Evolutionary conservation across 2,888 invertebrate species (phyloP).

Genomic region (Pecten maximus): DNA sequence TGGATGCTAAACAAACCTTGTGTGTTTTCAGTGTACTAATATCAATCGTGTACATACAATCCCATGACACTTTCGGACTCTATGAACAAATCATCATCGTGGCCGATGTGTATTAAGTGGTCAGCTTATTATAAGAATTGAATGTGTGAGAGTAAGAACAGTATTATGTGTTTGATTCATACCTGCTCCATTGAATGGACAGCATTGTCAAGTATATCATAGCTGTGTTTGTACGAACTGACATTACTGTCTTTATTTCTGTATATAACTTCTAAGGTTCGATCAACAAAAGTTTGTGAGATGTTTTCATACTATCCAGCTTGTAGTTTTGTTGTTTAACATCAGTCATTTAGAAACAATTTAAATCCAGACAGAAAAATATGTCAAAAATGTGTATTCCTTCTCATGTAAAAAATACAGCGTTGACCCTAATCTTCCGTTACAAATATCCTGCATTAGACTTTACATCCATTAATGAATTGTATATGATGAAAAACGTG

Average conservation of each 20-base stretch:
- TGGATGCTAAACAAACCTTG: not conserved
- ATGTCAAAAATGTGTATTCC: not conserved
- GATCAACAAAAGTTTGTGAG: not conserved
- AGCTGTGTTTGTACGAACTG: not conserved
- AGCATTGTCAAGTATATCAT: not conserved
- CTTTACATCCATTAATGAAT: not conserved
- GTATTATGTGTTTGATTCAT: not conserved
- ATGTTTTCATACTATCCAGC: not conserved
- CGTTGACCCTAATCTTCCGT: not conserved
- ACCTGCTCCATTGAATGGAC: not conserved
- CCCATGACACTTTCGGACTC: not conserved
- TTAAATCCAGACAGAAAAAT: not conserved
- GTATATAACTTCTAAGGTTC: not conserved
- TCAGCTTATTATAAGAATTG: not conserved
- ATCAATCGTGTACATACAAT: not conserved
- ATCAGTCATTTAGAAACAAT: not conserved
- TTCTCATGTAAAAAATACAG: not conserved
- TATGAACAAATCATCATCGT: not conserved
- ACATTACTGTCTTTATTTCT: not conserved
- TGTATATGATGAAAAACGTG: not conserved
- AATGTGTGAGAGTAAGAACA: not conserved
- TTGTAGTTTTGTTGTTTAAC: not conserved
- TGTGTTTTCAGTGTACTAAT: not conserved
- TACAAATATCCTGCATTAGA: not conserved
- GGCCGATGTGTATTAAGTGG: not conserved